These are phyloP conservation scores for Bradypus variegatus DNA, from an alignment of 2,797 vertebrate species.

Conservation along the genomic window DNA sequence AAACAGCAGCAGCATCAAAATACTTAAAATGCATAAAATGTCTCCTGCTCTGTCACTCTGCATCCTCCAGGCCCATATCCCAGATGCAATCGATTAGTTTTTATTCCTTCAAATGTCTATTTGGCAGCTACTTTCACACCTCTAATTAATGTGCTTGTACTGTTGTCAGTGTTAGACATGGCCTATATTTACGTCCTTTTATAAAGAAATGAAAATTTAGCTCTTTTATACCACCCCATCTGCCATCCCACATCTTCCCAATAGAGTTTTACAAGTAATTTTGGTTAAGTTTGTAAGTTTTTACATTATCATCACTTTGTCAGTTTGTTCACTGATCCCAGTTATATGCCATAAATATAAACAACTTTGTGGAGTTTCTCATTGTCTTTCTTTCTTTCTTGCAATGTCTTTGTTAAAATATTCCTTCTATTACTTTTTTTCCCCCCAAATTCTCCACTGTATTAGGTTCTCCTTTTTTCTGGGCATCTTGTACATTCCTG, in stretches of 20 bases:
- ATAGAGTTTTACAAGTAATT: neutral
- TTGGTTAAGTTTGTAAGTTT: constrained; percentile 19
- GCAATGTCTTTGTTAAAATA: neutral
- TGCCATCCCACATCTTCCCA: neutral
- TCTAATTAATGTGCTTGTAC: neutral
- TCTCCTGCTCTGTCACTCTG: neutral
- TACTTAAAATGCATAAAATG: neutral
- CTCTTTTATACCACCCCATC: neutral
- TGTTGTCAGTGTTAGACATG: neutral
- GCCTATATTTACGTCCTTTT: neutral
- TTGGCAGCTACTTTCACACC: neutral
- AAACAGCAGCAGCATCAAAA: neutral
- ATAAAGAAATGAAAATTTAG: constrained; percentile 15
- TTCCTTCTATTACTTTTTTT: neutral
- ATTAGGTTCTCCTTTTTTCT: neutral
- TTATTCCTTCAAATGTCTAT: neutral
- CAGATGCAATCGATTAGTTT: neutral
- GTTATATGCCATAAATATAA: neutral
- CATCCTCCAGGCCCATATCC: neutral
- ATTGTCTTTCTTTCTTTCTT: neutral
- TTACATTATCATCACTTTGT: neutral
- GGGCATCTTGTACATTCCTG: neutral
- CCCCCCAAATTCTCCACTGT: neutral
- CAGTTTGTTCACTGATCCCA: neutral
- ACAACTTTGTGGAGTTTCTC: neutral